These are phyloP conservation scores for Rachycentron canadum DNA, from an alignment of 2,797 vertebrate genomes.

Conservation along the genomic window DNA sequence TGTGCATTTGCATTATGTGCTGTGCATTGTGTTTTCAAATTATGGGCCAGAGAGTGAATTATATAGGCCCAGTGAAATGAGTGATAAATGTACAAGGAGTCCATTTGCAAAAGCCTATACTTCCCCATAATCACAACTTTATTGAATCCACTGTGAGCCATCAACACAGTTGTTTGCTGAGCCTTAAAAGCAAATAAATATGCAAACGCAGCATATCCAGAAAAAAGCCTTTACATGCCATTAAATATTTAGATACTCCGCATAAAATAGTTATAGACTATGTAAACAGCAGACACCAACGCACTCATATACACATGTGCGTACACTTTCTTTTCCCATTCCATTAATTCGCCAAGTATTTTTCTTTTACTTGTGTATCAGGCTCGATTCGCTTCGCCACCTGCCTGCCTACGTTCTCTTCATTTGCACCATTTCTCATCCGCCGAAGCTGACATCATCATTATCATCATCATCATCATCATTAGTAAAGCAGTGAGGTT, in stretches of 20 bases:
- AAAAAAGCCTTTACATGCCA: conserved; percentile 64
- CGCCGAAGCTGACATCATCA: conserved; percentile 30
- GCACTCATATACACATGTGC: background rate
- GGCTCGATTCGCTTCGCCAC: conserved; percentile 2
- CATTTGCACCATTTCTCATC: conserved; percentile 30
- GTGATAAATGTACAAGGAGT: conserved; percentile 64
- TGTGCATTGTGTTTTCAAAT: conserved; percentile 64
- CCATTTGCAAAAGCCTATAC: conserved; percentile 64
- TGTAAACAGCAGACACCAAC: conserved; percentile 55
- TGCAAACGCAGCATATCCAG: conserved; percentile 71
- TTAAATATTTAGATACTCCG: conserved; percentile 76
- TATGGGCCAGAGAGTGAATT: conserved; percentile 55
- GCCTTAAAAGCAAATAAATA: conserved; percentile 79
- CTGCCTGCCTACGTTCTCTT: conserved; percentile 5
- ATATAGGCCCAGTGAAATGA: conserved; percentile 63
- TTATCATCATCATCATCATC: conserved; percentile 36
- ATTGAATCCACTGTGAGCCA: conserved; percentile 64
- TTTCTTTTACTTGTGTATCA: conserved; percentile 2
- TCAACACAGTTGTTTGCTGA: conserved; percentile 58
- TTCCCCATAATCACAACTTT: conserved; percentile 70
- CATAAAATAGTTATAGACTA: conserved; percentile 60
- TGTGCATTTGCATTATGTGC: conserved; percentile 60
- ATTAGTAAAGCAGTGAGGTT: conserved; percentile 48
- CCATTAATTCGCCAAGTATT: background rate
- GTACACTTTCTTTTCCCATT: conserved; percentile 8